Conservation (phyloP, 2,888 invertebrate genomes). For the Brenthis hecate region DNA sequence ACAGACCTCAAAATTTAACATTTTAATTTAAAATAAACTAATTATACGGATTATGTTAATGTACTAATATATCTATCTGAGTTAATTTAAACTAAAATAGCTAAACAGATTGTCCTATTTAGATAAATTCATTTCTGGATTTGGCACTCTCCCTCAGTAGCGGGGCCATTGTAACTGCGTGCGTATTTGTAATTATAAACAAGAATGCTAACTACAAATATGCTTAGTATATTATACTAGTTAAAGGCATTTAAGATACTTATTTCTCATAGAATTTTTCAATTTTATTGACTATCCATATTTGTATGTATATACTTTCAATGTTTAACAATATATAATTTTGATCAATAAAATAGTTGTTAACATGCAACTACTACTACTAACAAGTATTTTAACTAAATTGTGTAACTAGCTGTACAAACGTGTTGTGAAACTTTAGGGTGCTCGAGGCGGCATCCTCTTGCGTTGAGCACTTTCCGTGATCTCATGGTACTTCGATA, state of each 20-base stretch:
- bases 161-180: no score
- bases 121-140: neutral
- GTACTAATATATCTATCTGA: neutral
- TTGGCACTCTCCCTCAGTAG: no score
- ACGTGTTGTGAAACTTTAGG: conserved; percentile 10
- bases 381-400: neutral
- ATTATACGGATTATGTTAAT: neutral
- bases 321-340: no score
- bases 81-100: no score
- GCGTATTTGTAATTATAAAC: no score
- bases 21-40: conserved; percentile 1
- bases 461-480: conserved; percentile 11
- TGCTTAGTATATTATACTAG: no score
- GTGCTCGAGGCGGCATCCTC: conserved; percentile 2
- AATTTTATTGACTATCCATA: no score
- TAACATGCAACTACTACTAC: neutral
- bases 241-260: no score
- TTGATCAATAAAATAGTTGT: no score
- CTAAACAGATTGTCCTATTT: neutral
- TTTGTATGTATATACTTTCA: no score
- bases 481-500: conserved; percentile 58
- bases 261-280: no score
- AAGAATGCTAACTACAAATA: no score
- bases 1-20: conserved; percentile 33
- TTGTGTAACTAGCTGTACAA: neutral